phyloP scores from a whole-genome alignment of 2,797 vertebrate species.

The Coreius guichenoti region DNA sequence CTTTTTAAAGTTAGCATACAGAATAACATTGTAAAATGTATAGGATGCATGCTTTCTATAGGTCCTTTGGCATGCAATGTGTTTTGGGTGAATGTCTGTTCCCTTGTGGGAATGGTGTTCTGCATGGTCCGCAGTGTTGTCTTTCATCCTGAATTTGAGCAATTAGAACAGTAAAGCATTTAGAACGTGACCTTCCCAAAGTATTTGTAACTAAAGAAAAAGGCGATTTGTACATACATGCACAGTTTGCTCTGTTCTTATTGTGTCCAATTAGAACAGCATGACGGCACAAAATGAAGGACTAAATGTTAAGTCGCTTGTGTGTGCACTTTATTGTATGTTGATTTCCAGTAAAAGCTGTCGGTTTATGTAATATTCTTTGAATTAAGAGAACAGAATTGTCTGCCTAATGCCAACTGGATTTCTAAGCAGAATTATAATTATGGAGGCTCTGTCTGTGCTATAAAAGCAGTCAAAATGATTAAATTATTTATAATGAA shows the following conservation, averaged over 20 bases:
- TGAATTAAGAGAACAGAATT: conserved; percentile 73
- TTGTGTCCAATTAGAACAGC: neutral
- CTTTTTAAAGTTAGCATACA: conserved; percentile 26
- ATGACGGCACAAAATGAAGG: neutral
- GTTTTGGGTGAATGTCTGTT: conserved; percentile 76
- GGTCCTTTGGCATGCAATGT: conserved; percentile 65
- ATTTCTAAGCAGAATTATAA: conserved; percentile 64
- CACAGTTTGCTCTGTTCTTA: neutral
- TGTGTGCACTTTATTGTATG: conserved; percentile 11
- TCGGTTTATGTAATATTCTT: conserved; percentile 73
- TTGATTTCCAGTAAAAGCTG: conserved; percentile 25
- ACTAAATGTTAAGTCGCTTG: neutral
- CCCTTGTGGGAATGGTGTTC: conserved; percentile 76
- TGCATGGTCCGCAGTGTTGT: conserved; percentile 72
- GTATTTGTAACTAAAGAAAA: conserved; percentile 2
- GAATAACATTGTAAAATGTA: neutral
- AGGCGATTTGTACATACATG: neutral
- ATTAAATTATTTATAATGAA: conserved; percentile 45
- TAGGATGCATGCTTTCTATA: neutral
- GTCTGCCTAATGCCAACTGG: conserved; percentile 72
- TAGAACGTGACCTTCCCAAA: conserved; percentile 52
- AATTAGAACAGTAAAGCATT: conserved; percentile 77
- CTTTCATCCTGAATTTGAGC: conserved; percentile 77
- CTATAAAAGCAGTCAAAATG: conserved; percentile 39
- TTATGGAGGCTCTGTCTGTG: conserved; percentile 32